Conservation (phyloP, 1,140 invertebrate species). For the Orchestia grillus region DNA sequence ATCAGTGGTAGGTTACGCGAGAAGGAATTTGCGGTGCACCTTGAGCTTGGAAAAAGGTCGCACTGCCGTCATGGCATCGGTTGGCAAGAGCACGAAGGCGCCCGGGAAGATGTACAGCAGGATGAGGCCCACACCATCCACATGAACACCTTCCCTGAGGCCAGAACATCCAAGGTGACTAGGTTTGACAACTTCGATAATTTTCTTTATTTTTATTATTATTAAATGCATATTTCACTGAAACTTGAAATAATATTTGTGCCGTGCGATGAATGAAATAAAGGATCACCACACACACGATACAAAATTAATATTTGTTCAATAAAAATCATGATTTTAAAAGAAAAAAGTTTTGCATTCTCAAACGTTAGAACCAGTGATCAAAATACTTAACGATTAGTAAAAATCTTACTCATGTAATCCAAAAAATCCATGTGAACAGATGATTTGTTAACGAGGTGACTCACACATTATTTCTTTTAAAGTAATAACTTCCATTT, state of each 20-base stretch:
- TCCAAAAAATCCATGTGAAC: neutral
- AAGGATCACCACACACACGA: neutral
- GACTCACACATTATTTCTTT: neutral
- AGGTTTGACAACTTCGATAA: neutral
- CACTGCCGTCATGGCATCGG: neutral
- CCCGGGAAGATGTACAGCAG: neutral
- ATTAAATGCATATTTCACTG: neutral
- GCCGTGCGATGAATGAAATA: neutral
- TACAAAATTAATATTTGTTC: neutral
- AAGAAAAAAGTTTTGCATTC: neutral
- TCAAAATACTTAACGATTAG: neutral
- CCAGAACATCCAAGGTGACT: neutral
- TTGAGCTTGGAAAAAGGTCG: neutral
- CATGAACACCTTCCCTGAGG: slow-evolving; percentile 19
- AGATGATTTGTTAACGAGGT: neutral
- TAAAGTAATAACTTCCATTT: neutral
- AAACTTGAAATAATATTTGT: neutral
- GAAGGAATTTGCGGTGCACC: neutral
- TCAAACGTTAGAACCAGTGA: neutral
- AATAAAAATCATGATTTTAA: neutral
- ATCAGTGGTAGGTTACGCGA: neutral
- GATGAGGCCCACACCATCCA: slow-evolving; percentile 42
- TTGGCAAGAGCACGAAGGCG: slow-evolving; percentile 17
- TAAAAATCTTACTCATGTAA: neutral
- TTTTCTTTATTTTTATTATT: neutral